These are phyloP conservation scores for Macrobrachium nipponense DNA, from an alignment of 1,140 invertebrate species.

Conservation along the genomic window DNA sequence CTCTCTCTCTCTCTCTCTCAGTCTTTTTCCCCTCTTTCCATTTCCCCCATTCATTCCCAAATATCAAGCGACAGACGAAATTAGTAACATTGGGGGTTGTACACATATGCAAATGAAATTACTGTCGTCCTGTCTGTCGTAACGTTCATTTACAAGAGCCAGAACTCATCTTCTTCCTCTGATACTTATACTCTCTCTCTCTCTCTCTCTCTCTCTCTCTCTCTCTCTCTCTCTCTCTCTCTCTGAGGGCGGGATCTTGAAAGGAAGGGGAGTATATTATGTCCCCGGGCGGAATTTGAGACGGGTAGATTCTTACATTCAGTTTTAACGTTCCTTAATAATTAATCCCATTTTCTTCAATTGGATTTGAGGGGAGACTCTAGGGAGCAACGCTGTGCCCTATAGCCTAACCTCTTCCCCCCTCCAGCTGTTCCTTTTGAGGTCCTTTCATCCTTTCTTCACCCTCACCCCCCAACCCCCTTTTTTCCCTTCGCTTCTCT, in stretches of 20 bases:
- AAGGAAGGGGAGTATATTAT: too few relatives aligned
- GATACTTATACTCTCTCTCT: neutral
- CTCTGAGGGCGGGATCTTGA: neutral
- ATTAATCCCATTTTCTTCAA: too few relatives aligned
- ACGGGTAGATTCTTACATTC: too few relatives aligned
- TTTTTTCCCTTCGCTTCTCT: neutral
- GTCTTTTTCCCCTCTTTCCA: neutral
- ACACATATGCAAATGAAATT: too few relatives aligned
- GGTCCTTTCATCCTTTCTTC: too few relatives aligned
- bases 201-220: neutral
- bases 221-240: constrained; percentile 12
- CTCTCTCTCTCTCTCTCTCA: neutral
- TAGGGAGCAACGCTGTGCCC: too few relatives aligned
- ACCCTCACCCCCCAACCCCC: neutral
- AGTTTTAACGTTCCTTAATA: too few relatives aligned
- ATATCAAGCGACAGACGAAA: neutral
- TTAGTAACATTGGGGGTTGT: too few relatives aligned
- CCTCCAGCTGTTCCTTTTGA: neutral
- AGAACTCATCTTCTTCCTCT: neutral
- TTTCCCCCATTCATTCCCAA: neutral
- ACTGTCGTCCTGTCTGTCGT: neutral
- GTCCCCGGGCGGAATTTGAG: too few relatives aligned
- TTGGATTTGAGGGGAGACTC: too few relatives aligned
- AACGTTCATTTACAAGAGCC: neutral
- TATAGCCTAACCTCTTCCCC: neutral